Evolutionary conservation across 2,888 invertebrate species (phyloP), one percentile per base, ranked within the genome.

Genomic region (Hetaerina titia): DNA sequence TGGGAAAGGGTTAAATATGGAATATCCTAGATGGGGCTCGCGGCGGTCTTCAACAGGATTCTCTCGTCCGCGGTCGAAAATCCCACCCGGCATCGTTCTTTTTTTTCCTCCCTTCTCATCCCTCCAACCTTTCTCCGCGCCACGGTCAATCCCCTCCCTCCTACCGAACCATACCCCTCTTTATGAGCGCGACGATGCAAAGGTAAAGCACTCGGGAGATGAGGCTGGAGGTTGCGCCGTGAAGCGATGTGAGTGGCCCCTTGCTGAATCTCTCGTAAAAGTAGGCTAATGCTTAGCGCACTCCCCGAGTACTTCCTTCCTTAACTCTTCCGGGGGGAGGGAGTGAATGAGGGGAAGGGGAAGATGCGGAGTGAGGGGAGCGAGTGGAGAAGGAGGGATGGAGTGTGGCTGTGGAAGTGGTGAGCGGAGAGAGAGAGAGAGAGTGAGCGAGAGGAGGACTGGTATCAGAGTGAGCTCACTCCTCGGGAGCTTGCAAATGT

Each of bases 261-360:
- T 81, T 81, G 81, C 81, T 81, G 81, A 31, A 81, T 81, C 31
- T 81, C 81, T 81, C 81, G 81, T 81, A 81, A 81, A 81, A 81
- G 81, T 81, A 81, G 81, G 81, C 81, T 81, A 81, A 81, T 81
- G 81, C 81, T 31, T 81, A 81, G 81, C 45, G 45, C 81, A 81
- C 81, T 81, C 81, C 45, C 45, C 2, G 81, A 81, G 31, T 31
- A 81, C 81, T 81, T 81, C 81, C 81, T 31, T 81, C 81, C 81
- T 31, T 81, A 81, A 81, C 81, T 81, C 81, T 81, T 31, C 81
- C 81, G 81, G 81, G 31, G 74, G 6, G 69, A 22, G 17, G 69
- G 22, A 31, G 31, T 45, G 45, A 45, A 13, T 31, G 31, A 81
- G 13, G 31, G 60, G 17, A 60, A 60, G 17, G 5, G 31, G 31